These are phyloP conservation scores for Todiramphus chloris DNA, from an alignment of 2,113 vertebrate genomes.

Conservation along the genomic window DNA sequence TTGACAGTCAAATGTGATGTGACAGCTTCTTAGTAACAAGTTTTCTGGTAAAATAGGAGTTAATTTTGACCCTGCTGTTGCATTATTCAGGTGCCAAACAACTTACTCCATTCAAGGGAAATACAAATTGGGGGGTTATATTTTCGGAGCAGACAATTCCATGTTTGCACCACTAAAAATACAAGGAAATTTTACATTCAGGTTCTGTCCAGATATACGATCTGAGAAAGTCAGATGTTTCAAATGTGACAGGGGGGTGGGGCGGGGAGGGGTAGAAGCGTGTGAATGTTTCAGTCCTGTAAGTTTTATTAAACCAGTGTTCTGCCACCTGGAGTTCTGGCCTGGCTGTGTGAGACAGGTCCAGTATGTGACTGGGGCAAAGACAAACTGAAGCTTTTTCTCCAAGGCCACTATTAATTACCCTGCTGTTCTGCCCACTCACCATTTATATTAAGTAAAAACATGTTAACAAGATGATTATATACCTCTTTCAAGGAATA, in stretches of 20 bases:
- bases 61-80: conserved; percentile 18
- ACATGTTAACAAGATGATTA: conserved; percentile 13
- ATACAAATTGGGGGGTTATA: neutral
- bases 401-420: conserved; percentile 1
- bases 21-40: neutral
- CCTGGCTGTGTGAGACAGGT: conserved; percentile 30
- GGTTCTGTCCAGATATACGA: conserved; percentile 38
- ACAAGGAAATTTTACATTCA: conserved; percentile 39
- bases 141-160: conserved; percentile 43
- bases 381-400: neutral
- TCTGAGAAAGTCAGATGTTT: conserved; percentile 54
- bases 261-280: neutral
- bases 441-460: neutral
- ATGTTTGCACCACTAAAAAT: conserved; percentile 28
- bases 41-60: neutral
- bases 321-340: conserved; percentile 46
- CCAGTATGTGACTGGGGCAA: conserved; percentile 12
- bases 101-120: conserved; percentile 37
- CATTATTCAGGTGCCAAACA: conserved; percentile 15
- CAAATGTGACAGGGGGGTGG: neutral
- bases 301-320: conserved; percentile 48
- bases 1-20: neutral
- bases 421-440: neutral
- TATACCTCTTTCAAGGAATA: neutral
- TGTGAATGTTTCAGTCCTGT: neutral